phyloP scores from a whole-genome alignment of 2,888 invertebrate genomes.

The Thymelicus sylvestris region DNA sequence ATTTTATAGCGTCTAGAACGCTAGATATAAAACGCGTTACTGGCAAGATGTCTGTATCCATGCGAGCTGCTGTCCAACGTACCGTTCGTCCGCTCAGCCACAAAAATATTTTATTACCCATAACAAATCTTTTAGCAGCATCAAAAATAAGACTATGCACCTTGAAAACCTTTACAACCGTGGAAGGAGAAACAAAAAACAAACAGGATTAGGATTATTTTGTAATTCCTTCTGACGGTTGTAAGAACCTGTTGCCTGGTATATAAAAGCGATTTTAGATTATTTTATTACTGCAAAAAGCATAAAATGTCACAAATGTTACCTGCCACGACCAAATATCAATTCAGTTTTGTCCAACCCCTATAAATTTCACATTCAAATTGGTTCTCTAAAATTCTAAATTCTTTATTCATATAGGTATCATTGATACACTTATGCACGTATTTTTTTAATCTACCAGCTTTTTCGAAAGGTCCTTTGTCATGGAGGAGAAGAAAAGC shows the following conservation, averaged over 20 bases:
- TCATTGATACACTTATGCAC: no score
- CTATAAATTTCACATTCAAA: background rate
- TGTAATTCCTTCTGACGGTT: background rate
- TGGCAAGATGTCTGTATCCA: constrained; percentile 12
- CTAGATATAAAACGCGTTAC: constrained; percentile 15
- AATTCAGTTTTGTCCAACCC: background rate
- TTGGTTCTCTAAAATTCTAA: background rate
- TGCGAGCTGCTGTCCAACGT: background rate
- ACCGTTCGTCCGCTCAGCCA: constrained; percentile 2
- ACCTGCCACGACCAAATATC: no score
- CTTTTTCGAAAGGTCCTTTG: no score
- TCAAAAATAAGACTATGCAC: constrained; percentile 1
- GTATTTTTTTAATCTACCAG: no score
- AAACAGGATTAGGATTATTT: background rate
- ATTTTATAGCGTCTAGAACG: constrained; percentile 12
- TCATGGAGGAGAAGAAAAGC: no score
- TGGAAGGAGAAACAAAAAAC: background rate
- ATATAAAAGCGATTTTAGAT: no score
- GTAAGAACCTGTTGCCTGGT: no score
- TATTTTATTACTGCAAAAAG: no score
- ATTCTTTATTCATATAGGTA: no score
- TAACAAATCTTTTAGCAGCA: constrained; percentile 8
- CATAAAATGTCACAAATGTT: no score
- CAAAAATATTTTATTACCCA: constrained; percentile 15
- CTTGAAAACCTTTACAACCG: background rate